Evolutionary conservation across 2,888 invertebrate genomes (phyloP).

Genomic region (Diachrysia chrysitis): DNA sequence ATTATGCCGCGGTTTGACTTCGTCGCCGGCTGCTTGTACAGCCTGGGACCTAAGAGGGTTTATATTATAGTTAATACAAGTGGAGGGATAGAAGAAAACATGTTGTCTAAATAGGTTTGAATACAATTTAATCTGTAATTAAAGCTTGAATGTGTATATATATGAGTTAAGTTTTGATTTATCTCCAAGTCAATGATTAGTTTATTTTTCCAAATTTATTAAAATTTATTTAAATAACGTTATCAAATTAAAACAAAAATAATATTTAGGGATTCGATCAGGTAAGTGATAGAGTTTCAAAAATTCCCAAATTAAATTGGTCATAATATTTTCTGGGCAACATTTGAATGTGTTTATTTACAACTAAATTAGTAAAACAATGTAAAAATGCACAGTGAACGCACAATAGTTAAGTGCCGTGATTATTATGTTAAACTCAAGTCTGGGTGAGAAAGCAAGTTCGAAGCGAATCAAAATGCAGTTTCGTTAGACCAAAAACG

Average conservation of each 20-base stretch:
- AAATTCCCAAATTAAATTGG: neutral
- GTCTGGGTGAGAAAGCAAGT: conserved; percentile 73
- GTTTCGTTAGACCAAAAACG: conserved; percentile 76
- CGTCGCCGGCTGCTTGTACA: conserved; percentile 99
- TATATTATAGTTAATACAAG: neutral
- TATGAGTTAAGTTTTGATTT: neutral
- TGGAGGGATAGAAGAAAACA: neutral
- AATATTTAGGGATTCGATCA: too few relatives aligned
- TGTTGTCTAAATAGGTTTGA: neutral
- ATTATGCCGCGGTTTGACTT: conserved; percentile 99
- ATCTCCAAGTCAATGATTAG: neutral
- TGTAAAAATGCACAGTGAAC: conserved; percentile 66
- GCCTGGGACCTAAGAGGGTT: conserved; percentile 94
- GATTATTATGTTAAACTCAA: conserved; percentile 66
- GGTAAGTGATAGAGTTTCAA: neutral
- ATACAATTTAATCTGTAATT: neutral
- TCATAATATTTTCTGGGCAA: conserved; percentile 17
- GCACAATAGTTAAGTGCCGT: conserved; percentile 69
- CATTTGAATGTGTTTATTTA: conserved; percentile 52
- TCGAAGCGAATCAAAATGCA: conserved; percentile 68
- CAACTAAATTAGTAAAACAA: conserved; percentile 60
- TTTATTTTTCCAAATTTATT: neutral
- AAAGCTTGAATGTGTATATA: neutral
- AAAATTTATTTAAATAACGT: neutral
- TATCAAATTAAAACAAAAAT: too few relatives aligned